These are phyloP conservation scores for Drosophila melanosoma DNA, from an alignment of 2,888 invertebrate genomes.

Conservation along the genomic window DNA sequence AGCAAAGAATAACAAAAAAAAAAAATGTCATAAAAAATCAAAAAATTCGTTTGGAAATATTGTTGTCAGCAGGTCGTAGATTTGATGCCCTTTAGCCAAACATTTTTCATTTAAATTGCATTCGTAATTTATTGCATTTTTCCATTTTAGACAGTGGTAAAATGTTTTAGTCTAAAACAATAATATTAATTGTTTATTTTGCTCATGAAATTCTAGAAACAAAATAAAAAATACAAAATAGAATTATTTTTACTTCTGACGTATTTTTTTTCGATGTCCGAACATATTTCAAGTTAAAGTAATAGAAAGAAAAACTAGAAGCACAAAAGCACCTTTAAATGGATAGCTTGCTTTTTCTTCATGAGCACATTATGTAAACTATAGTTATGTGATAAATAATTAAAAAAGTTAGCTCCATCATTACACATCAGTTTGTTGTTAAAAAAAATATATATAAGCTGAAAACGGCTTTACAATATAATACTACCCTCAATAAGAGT, in stretches of 20 bases:
- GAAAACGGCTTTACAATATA: not conserved
- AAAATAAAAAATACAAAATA: no score
- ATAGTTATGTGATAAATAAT: not conserved
- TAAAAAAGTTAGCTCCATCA: not conserved
- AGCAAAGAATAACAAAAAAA: constrained; percentile 11
- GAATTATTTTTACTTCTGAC: no score
- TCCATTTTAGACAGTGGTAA: not conserved
- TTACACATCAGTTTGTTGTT: not conserved
- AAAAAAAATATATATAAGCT: not conserved
- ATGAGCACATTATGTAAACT: not conserved
- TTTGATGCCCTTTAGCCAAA: constrained; percentile 3
- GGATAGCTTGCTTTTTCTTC: not conserved
- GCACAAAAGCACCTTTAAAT: not conserved
- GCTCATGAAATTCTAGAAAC: not conserved
- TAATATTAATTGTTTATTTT: not conserved
- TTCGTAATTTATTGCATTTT: not conserved
- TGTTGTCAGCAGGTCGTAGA: not conserved
- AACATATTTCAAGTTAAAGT: not conserved
- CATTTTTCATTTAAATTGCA: not conserved
- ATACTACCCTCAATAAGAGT: not conserved
- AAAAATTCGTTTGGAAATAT: not conserved
- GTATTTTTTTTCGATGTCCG: not conserved
- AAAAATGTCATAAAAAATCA: not conserved
- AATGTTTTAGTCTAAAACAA: not conserved
- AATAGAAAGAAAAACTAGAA: not conserved